Evolutionary conservation across 2,888 invertebrate genomes (phyloP).

Genomic region (Hirtodrosophila confusa): DNA sequence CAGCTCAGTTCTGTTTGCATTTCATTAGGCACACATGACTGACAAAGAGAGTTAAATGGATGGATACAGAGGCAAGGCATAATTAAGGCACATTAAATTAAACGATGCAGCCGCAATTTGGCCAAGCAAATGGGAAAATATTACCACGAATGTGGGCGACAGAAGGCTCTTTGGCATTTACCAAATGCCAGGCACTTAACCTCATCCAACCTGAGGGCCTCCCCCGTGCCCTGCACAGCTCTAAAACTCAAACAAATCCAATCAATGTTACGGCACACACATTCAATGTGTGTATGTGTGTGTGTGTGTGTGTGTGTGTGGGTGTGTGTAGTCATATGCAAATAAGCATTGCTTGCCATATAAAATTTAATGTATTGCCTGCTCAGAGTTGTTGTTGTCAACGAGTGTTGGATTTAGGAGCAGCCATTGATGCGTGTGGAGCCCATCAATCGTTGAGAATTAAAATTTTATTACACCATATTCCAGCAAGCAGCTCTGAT

Average conservation of each 20-base stretch:
- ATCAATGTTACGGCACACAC: constrained; percentile 64
- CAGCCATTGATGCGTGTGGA: constrained; percentile 36
- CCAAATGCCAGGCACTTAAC: constrained; percentile 71
- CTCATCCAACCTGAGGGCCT: constrained; percentile 14
- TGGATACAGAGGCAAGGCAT: constrained; percentile 26
- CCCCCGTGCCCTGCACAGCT: background rate
- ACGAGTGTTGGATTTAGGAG: constrained; percentile 23
- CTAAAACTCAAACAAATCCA: constrained; percentile 73
- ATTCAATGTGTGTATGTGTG: constrained; percentile 12
- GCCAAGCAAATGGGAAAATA: constrained; percentile 64
- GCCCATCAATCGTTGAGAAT: constrained; percentile 70
- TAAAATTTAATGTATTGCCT: constrained; percentile 53
- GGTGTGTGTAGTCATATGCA: constrained; percentile 53
- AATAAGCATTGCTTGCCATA: constrained; percentile 54
- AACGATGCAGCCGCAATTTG: constrained; percentile 61
- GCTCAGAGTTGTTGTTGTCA: constrained; percentile 24
- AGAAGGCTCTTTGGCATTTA: constrained; percentile 57
- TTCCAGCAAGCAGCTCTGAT: constrained; percentile 17
- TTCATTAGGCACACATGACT: constrained; percentile 19
- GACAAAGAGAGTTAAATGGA: constrained; percentile 8
- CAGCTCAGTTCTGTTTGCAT: constrained; percentile 24
- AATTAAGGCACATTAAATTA: constrained; percentile 56
- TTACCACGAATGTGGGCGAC: constrained; percentile 29
- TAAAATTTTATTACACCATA: constrained; percentile 71
- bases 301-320: constrained; percentile 14